A percentile compares a stretch with the other conserved stretches of the same genome.
Conservation (phyloP, 2,888 invertebrate species). For the Tortricodes alternella region DNA sequence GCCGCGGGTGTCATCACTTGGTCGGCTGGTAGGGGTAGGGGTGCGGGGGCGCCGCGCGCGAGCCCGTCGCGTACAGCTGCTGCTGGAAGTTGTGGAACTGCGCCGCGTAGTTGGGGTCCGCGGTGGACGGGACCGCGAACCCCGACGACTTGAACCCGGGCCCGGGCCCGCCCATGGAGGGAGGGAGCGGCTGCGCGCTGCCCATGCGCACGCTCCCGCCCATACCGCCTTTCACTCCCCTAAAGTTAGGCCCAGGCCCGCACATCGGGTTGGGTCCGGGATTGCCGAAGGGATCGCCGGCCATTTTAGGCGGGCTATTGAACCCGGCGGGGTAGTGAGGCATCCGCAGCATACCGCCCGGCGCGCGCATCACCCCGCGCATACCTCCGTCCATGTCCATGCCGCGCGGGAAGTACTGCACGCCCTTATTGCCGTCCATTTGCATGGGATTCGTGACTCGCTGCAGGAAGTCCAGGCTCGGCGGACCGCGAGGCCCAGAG, state of each 20-base stretch:
- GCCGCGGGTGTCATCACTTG: conserved; percentile 67
- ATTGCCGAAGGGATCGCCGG: conserved; percentile 60
- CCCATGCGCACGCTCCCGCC: conserved; percentile 63
- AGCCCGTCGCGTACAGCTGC: conserved; percentile 93
- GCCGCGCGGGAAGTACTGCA: conserved; percentile 88
- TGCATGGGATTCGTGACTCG: conserved; percentile 93
- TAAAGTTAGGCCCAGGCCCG: conserved; percentile 67
- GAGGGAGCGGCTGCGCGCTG: conserved; percentile 88
- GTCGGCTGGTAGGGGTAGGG: conserved; percentile 75
- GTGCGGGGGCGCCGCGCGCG: conserved; percentile 71
- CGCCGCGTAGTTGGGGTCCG: conserved; percentile 96
- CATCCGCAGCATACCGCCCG: conserved; percentile 68
- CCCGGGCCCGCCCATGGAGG: conserved; percentile 88
- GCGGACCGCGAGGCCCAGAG: conserved; percentile 89
- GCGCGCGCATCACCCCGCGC: conserved; percentile 75
- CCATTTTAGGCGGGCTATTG: conserved; percentile 75
- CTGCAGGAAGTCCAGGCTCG: conserved; percentile 94
- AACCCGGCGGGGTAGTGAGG: conserved; percentile 75
- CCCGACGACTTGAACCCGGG: conserved; percentile 89
- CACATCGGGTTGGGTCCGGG: conserved; percentile 58
- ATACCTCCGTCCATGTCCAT: conserved; percentile 79
- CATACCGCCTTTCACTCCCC: conserved; percentile 68
- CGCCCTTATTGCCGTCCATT: conserved; percentile 84
- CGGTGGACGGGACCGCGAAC: conserved; percentile 92
- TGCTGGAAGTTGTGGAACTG: conserved; percentile 98